Conservation (phyloP, 2,797 vertebrate genomes). For the Lagorchestes hirsutus region DNA sequence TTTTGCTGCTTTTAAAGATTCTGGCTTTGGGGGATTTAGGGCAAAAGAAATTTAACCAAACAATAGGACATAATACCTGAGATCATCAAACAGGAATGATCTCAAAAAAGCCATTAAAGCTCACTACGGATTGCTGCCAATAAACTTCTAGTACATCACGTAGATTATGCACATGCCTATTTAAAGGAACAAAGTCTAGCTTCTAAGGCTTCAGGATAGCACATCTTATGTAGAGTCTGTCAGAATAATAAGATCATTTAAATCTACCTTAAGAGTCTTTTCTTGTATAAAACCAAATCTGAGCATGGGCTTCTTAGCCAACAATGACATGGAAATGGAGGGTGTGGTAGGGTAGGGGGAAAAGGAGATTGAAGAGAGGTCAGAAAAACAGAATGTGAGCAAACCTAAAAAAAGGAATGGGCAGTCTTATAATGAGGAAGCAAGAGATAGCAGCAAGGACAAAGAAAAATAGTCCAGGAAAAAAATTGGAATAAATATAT, state of each 20-base stretch:
- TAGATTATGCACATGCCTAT: not conserved
- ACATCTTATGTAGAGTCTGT: not conserved
- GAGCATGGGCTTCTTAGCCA: not conserved
- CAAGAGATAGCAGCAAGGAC: not conserved
- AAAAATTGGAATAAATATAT: not conserved
- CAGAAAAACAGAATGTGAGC: too few species aligned
- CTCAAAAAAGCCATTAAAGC: not conserved
- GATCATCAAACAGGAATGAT: not conserved
- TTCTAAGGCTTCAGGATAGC: not conserved
- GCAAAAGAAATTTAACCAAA: not conserved
- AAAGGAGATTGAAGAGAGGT: not conserved
- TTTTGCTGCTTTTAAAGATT: not conserved
- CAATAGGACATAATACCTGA: not conserved
- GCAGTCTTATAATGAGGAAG: not conserved
- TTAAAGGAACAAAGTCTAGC: not conserved
- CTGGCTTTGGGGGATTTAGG: not conserved
- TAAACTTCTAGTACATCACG: not conserved
- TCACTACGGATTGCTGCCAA: not conserved
- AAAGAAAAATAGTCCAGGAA: not conserved
- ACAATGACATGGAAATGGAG: not conserved
- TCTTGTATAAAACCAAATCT: not conserved
- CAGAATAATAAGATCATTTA: not conserved
- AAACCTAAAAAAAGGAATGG: conserved; percentile 31
- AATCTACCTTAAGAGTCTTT: not conserved
- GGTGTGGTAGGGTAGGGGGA: accelerated